Evolutionary conservation across 2,797 vertebrate species (phyloP).

Genomic region (Syngnathus acus): DNA sequence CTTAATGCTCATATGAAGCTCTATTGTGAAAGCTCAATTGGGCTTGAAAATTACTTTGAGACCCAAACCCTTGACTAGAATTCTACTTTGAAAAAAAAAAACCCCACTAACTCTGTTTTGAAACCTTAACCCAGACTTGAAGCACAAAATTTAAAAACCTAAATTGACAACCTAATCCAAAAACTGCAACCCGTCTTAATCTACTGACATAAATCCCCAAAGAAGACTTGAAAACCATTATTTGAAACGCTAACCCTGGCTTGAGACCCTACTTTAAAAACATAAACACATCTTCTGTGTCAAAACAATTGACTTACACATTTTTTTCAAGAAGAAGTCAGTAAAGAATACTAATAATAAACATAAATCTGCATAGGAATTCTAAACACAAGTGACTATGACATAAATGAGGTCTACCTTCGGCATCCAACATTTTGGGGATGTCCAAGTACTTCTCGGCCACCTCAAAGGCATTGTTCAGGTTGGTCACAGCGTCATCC

Average conservation of each 20-base stretch:
- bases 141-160: not conserved
- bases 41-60: not conserved
- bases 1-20: not conserved
- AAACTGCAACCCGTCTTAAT: not conserved
- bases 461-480: conserved; percentile 96
- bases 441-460: conserved; percentile 94
- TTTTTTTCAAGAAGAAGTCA: not conserved
- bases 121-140: not conserved
- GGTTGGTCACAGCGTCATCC: conserved; percentile 89
- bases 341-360: not conserved
- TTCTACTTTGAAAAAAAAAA: not conserved
- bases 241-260: not conserved
- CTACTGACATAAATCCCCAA: not conserved
- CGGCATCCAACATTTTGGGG: conserved; percentile 94
- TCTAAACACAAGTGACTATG: not conserved
- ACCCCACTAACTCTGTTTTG: not conserved
- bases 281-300: not conserved
- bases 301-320: not conserved
- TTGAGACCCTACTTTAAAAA: not conserved
- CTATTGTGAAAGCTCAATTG: not conserved
- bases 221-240: not conserved
- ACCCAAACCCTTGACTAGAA: not conserved
- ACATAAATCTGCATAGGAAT: not conserved
- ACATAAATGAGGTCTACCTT: conserved; percentile 66
- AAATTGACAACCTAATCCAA: not conserved